Percentiles rank a stretch among this genome's conserved stretches.
These are phyloP conservation scores for Oreochromis tanganicae DNA, from an alignment of 2,113 vertebrate genomes.

Conservation along the genomic window DNA sequence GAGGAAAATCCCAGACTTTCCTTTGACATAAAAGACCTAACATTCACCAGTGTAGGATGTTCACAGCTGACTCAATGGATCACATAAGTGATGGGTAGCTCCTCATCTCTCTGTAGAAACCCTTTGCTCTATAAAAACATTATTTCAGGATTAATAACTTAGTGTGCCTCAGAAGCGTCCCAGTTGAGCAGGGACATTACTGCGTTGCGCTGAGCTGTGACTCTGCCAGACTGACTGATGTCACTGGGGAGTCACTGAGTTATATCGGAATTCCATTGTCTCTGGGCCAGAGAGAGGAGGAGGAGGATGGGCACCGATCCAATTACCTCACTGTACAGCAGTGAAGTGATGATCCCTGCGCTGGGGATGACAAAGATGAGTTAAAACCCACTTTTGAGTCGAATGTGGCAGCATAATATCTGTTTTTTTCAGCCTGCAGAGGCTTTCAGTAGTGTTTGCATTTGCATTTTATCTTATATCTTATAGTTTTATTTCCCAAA, in stretches of 20 bases:
- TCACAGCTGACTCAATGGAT: background rate
- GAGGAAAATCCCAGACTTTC: background rate
- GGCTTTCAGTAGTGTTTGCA: background rate
- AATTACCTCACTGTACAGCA: background rate
- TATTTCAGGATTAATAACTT: conserved; percentile 12
- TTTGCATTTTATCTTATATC: background rate
- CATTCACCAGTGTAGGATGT: background rate
- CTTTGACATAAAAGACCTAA: background rate
- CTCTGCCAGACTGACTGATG: conserved; percentile 27
- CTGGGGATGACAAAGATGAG: background rate
- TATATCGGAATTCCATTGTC: conserved; percentile 43
- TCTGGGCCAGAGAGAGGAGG: conserved; percentile 23
- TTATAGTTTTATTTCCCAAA: background rate
- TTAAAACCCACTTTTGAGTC: background rate
- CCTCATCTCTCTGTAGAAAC: background rate
- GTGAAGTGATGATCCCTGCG: background rate
- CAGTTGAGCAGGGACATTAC: background rate
- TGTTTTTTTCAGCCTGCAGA: fast-evolving
- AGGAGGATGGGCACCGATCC: background rate
- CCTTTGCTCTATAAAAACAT: background rate
- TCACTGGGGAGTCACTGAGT: conserved; percentile 18
- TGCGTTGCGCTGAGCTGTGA: background rate
- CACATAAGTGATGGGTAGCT: background rate
- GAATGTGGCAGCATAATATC: background rate
- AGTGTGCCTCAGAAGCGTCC: background rate